phyloP scores from a whole-genome alignment of 2,888 invertebrate genomes.

The Rutpela maculata region DNA sequence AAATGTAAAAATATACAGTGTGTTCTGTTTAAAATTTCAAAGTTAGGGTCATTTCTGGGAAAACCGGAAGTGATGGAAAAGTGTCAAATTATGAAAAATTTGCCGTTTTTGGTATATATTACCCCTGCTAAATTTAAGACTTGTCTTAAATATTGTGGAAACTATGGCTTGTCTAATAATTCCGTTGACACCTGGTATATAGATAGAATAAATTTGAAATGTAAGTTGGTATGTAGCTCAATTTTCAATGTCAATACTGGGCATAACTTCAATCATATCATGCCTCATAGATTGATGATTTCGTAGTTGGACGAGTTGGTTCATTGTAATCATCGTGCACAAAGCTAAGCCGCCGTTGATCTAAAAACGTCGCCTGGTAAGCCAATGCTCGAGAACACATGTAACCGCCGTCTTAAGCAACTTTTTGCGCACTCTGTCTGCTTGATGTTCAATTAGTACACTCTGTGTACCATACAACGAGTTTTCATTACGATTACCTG shows the following conservation, averaged over 20 bases:
- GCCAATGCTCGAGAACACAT: slow-evolving; percentile 68
- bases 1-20: too few species aligned
- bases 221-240: neutral
- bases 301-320: slow-evolving; percentile 1
- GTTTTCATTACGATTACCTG: slow-evolving; percentile 37
- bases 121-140: too few species aligned
- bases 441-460: slow-evolving; percentile 65
- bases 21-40: too few species aligned
- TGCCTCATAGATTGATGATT: neutral
- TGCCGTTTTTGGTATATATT: too few species aligned
- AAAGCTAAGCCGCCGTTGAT: slow-evolving; percentile 60
- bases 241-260: neutral
- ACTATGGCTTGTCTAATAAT: too few species aligned
- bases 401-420: slow-evolving; percentile 65
- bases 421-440: slow-evolving; percentile 64
- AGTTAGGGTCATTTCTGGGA: too few species aligned
- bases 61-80: too few species aligned
- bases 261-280: neutral
- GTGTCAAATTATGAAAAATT: too few species aligned
- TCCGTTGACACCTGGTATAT: too few species aligned
- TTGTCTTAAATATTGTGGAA: too few species aligned
- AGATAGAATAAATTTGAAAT: neutral
- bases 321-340: slow-evolving; percentile 41
- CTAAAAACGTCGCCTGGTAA: slow-evolving; percentile 67
- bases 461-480: slow-evolving; percentile 45